These are phyloP conservation scores for Creontiades dilutus DNA, from an alignment of 2,888 invertebrate genomes.

Conservation along the genomic window DNA sequence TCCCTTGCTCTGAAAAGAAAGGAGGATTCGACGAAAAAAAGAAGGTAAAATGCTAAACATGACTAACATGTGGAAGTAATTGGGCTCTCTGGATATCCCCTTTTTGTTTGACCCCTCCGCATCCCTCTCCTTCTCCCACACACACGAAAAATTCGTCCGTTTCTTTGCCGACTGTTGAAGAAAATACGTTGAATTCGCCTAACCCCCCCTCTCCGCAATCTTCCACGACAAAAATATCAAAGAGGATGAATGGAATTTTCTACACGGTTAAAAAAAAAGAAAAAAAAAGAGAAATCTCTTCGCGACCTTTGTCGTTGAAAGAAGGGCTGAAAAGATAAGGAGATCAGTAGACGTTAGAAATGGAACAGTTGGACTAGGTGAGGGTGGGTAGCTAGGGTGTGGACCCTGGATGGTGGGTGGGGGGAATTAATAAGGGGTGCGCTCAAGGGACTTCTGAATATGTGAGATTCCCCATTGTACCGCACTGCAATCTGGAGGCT, in stretches of 20 bases:
- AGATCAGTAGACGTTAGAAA: constrained; percentile 22
- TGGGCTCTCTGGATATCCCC: constrained; percentile 38
- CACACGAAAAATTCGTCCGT: constrained; percentile 3
- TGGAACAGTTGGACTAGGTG: background rate
- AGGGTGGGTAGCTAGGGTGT: background rate
- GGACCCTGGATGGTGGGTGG: background rate
- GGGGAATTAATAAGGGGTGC: constrained; percentile 37
- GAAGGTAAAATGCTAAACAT: constrained; percentile 46
- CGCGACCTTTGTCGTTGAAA: constrained; percentile 19
- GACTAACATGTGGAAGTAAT: constrained; percentile 55
- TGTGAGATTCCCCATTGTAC: constrained; percentile 41
- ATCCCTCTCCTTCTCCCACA: background rate
- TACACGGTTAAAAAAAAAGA: background rate
- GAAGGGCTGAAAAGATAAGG: background rate
- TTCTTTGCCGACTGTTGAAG: constrained; percentile 1
- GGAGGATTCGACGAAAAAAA: constrained; percentile 7
- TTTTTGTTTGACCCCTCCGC: constrained; percentile 46
- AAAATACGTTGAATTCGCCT: background rate
- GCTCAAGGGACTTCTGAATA: constrained; percentile 49
- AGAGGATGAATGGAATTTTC: constrained; percentile 18
- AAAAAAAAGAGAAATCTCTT: background rate
- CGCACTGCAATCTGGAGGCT: constrained; percentile 39
- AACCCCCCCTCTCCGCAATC: background rate
- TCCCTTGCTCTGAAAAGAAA: background rate
- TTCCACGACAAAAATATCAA: background rate